Base-by-base conservation (phyloP, 2,888 invertebrate species). In the Mantis religiosa region DNA sequence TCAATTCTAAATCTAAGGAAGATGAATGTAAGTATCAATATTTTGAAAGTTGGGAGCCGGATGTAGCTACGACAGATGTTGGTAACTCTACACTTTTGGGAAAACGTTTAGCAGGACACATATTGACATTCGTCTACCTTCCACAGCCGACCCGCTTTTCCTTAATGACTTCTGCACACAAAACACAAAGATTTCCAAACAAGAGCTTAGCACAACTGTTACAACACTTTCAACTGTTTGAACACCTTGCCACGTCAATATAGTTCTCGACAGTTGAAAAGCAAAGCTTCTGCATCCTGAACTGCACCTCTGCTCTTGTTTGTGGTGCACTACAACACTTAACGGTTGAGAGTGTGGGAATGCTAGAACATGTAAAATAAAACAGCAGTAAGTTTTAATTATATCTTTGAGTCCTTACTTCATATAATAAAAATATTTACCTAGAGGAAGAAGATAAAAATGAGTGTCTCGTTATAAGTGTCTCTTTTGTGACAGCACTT, bases 11-110 rank as follows among this genome's bases (percentile, higher is more conserved):
- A 54, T 15, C 1, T 71, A 3, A 71, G 54, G 54, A 71, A 71
- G 25, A 71, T 20, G 41, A 41, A 41, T 41, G n/a, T 1, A 6
- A 71, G 54, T 71, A 71, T 71, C 54, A 71, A 71, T 71, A 71
- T 71, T 71, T 71, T 71, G 54, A 71, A 71, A 20, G 54, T 71
- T 71, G 54, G 54, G 4, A 71, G 27, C 28, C 27, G 86, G 86
- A 47, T 82, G 87, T 27, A 25, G 41, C n/a, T 8, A 34, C 47
- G 85, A 85, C 54, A 87, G 87, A 25, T 87, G 14, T 14, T n/a
- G 41, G 87, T 87, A 87, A 87, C 82, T 27, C 87, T 87, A 87
- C 87, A 87, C 87, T 87, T 87, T 87, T 87, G 87, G 82, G 87
- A 87, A 87, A 87, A 87, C 41, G 87, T 87, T 87, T 87, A 82